Conservation (phyloP, 2,888 invertebrate genomes). For the Nephrotoma flavescens region DNA sequence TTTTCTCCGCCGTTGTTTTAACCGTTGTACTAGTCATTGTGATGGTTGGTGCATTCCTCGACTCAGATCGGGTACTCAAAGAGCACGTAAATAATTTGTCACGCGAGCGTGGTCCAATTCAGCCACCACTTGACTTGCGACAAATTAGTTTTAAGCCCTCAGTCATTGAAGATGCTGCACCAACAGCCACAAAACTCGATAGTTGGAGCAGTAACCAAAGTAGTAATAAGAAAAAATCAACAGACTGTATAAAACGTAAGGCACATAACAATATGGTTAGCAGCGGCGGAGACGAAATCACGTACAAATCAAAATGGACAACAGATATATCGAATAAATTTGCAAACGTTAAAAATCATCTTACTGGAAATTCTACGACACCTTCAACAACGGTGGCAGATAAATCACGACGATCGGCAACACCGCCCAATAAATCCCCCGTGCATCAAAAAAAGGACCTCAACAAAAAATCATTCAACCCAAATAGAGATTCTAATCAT, state of each 20-base stretch:
- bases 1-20: conserved; percentile 41
- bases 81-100: conserved; percentile 32
- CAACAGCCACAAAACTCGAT: background rate
- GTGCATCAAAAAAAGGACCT: background rate
- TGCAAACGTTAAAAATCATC: background rate
- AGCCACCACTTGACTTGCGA: conserved; percentile 47
- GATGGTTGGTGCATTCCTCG: conserved; percentile 51
- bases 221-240: conserved; percentile 1
- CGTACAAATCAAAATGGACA: background rate
- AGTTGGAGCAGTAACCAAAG: background rate
- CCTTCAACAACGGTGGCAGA: background rate
- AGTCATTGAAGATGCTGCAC: background rate
- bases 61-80: conserved; percentile 52
- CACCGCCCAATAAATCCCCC: background rate
- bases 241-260: background rate
- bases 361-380: background rate
- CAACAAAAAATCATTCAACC: background rate
- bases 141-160: conserved; percentile 19
- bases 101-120: conserved; percentile 36
- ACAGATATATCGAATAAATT: background rate
- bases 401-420: background rate
- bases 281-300: background rate
- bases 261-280: background rate
- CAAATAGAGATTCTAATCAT: background rate
- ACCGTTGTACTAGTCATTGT: conserved; percentile 47